Percentiles rank a stretch among this genome's conserved stretches.
phyloP scores from a whole-genome alignment of 2,888 invertebrate genomes.

The Iselma pallidipennis region DNA sequence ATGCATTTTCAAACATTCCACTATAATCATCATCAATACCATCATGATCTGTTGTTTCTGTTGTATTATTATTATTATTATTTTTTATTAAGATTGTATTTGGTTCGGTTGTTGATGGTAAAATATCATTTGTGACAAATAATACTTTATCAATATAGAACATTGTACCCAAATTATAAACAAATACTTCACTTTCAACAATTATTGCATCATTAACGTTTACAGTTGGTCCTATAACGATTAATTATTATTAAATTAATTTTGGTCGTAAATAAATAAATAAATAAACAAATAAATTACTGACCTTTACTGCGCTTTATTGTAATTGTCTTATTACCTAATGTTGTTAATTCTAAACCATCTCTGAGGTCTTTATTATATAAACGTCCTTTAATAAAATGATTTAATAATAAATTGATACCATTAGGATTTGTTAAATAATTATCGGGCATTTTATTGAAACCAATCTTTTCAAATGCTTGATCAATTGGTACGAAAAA shows the following conservation, averaged over 20 bases:
- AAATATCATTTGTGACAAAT: conserved; percentile 51
- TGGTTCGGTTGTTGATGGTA: conserved; percentile 37
- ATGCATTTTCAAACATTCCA: too few species aligned
- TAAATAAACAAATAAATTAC: conserved; percentile 6
- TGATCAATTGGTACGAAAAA: conserved; percentile 72
- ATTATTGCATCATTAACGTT: conserved; percentile 63
- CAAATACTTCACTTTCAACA: conserved; percentile 65
- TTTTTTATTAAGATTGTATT: too few species aligned
- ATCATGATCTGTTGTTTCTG: conserved; percentile 33
- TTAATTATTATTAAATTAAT: conserved; percentile 27
- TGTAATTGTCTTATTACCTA: conserved; percentile 62
- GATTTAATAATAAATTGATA: conserved; percentile 63
- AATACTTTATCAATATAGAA: conserved; percentile 65
- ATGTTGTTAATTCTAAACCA: conserved; percentile 59
- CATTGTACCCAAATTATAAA: conserved; percentile 69
- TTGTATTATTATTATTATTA: conserved; percentile 26
- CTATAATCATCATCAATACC: too few species aligned
- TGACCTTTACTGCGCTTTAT: conserved; percentile 57
- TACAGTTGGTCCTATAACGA: too few species aligned
- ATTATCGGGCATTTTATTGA: conserved; percentile 63
- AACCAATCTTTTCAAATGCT: conserved; percentile 66
- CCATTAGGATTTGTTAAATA: conserved; percentile 62
- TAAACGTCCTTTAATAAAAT: conserved; percentile 65
- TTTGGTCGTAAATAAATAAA: not conserved
- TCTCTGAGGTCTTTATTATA: conserved; percentile 64